phyloP scores from a whole-genome alignment of 2,888 invertebrate genomes.

The Diogma glabrata region DNA sequence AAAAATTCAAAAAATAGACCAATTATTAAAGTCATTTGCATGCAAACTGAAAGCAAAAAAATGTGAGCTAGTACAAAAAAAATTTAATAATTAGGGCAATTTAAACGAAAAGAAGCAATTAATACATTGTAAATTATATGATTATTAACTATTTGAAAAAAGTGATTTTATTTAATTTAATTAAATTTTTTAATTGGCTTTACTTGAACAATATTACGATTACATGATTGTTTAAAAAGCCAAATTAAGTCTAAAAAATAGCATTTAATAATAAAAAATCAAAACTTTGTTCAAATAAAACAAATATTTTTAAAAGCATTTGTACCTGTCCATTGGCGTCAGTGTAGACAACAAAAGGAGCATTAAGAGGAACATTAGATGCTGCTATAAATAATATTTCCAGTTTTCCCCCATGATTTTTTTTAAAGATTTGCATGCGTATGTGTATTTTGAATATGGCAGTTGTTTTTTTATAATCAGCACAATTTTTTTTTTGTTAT shows the following conservation, averaged over 20 bases:
- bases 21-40: too few species aligned
- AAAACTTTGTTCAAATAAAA: constrained; percentile 6
- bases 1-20: too few species aligned
- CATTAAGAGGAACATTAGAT: constrained; percentile 71
- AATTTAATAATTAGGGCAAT: not conserved
- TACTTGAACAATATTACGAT: too few species aligned
- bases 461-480: constrained; percentile 2
- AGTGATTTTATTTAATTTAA: too few species aligned
- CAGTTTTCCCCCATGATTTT: not conserved
- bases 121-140: too few species aligned
- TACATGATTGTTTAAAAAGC: too few species aligned
- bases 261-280: too few species aligned
- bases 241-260: too few species aligned
- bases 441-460: constrained; percentile 2
- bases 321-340: constrained; percentile 91
- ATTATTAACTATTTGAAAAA: too few species aligned
- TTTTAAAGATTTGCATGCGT: constrained; percentile 9
- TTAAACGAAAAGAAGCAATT: not conserved
- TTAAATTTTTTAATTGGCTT: too few species aligned
- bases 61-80: too few species aligned
- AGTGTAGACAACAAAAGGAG: constrained; percentile 90
- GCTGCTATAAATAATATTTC: constrained; percentile 19
- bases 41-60: too few species aligned
- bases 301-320: constrained; percentile 3
- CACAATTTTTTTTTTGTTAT: constrained; percentile 3